Conservation (phyloP, 2,888 invertebrate genomes). For the Drepana falcataria region DNA sequence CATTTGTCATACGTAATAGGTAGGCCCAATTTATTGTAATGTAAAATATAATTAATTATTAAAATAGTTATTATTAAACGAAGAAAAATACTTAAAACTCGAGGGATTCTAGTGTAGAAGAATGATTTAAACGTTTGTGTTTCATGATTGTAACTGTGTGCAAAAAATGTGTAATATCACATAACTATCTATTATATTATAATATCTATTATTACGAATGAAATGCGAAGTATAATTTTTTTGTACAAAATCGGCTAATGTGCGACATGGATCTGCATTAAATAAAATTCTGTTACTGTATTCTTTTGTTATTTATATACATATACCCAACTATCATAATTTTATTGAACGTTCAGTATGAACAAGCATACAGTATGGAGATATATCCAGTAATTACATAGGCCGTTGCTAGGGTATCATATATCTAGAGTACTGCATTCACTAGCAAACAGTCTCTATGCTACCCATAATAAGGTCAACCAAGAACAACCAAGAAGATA, state of each 20-base stretch:
- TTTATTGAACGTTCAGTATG: no score
- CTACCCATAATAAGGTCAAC: no score
- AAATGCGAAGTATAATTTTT: slow-evolving; percentile 70
- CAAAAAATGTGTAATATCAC: slow-evolving; percentile 68
- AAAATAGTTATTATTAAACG: slow-evolving; percentile 52
- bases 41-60: slow-evolving; percentile 65
- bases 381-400: no score
- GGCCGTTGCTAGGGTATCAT: no score
- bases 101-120: slow-evolving; percentile 65
- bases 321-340: not conserved
- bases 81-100: slow-evolving; percentile 69
- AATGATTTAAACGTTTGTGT: slow-evolving; percentile 72
- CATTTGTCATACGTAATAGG: slow-evolving; percentile 76
- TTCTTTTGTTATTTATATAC: slow-evolving; percentile 37
- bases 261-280: slow-evolving; percentile 74
- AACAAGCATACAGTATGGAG: no score
- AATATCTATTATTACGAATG: slow-evolving; percentile 54
- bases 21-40: slow-evolving; percentile 77
- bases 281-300: slow-evolving; percentile 79
- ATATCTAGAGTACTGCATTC: no score
- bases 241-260: slow-evolving; percentile 78
- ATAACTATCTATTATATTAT: slow-evolving; percentile 34
- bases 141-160: slow-evolving; percentile 74
- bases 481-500: no score
- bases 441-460: no score